A percentile compares a stretch with the other conserved stretches of the same genome.
Conservation (phyloP, 2,797 vertebrate genomes). For the Alectoris magna region DNA sequence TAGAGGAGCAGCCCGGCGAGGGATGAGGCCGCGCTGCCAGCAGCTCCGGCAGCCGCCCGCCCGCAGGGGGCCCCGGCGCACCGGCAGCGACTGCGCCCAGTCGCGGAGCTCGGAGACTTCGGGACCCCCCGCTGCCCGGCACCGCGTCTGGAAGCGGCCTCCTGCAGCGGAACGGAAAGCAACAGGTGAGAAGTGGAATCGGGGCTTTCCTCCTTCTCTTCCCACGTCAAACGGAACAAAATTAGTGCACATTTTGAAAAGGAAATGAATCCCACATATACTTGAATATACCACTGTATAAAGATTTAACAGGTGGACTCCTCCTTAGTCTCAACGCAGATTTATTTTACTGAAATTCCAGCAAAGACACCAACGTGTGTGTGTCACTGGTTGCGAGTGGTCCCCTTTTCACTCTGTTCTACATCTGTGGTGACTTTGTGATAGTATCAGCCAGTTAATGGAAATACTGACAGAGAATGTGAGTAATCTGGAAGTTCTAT, state of each 20-base stretch:
- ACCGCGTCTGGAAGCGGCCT: neutral
- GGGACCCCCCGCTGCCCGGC: fast-evolving
- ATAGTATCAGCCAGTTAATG: neutral
- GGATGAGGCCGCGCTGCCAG: neutral
- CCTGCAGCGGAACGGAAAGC: neutral
- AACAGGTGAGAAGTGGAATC: fast-evolving
- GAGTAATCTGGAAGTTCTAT: neutral
- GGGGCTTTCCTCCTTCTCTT: neutral
- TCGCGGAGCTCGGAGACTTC: neutral
- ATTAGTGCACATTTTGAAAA: fast-evolving
- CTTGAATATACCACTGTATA: neutral
- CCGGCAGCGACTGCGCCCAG: neutral
- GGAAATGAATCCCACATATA: neutral
- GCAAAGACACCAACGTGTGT: fast-evolving
- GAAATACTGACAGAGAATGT: neutral
- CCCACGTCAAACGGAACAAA: neutral
- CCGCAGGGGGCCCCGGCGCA: slow-evolving; percentile 12
- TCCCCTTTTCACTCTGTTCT: neutral
- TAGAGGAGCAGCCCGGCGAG: neutral
- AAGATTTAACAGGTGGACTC: neutral
- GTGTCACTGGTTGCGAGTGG: neutral
- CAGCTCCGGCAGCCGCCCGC: neutral
- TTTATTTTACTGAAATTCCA: neutral
- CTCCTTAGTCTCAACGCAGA: neutral
- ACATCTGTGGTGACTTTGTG: too few relatives aligned